phyloP scores from a whole-genome alignment of 2,888 invertebrate species.

The Seira ritae region DNA sequence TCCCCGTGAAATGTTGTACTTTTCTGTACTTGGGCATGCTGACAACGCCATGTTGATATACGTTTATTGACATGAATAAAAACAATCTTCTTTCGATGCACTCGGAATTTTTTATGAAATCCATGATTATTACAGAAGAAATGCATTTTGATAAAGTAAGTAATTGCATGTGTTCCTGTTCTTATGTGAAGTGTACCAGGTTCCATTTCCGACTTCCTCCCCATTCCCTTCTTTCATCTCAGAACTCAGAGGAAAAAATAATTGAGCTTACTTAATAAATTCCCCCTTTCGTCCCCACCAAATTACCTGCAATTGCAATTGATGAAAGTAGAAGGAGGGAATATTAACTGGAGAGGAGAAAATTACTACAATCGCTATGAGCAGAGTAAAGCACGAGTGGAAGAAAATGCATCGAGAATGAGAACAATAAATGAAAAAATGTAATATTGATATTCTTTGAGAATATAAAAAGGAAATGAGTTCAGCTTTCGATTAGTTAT shows the following conservation, averaged over 20 bases:
- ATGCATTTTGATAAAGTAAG: conserved; percentile 52
- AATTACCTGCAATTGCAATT: conserved; percentile 52
- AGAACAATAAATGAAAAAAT: neutral
- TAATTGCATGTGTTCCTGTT: conserved; percentile 41
- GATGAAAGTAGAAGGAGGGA: conserved; percentile 29
- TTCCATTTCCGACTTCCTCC: conserved; percentile 18
- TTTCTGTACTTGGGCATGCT: neutral
- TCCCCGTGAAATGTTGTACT: no score
- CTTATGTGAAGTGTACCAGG: conserved; percentile 8
- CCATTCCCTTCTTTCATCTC: no score
- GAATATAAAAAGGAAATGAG: conserved; percentile 28
- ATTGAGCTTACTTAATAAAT: neutral
- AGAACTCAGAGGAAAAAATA: neutral
- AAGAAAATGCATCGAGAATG: conserved; percentile 7
- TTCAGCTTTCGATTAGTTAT: conserved; percentile 37
- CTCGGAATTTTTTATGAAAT: conserved; percentile 30
- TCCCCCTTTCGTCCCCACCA: conserved; percentile 34
- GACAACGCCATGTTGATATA: conserved; percentile 23
- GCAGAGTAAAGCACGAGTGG: neutral
- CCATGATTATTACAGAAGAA: conserved; percentile 36
- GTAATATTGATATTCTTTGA: neutral
- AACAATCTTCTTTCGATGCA: conserved; percentile 41
- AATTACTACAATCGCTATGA: conserved; percentile 36
- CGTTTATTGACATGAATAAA: neutral
- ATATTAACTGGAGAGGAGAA: conserved; percentile 25